Conservation (phyloP, 1,140 invertebrate species). For the Colletes latitarsis region DNA sequence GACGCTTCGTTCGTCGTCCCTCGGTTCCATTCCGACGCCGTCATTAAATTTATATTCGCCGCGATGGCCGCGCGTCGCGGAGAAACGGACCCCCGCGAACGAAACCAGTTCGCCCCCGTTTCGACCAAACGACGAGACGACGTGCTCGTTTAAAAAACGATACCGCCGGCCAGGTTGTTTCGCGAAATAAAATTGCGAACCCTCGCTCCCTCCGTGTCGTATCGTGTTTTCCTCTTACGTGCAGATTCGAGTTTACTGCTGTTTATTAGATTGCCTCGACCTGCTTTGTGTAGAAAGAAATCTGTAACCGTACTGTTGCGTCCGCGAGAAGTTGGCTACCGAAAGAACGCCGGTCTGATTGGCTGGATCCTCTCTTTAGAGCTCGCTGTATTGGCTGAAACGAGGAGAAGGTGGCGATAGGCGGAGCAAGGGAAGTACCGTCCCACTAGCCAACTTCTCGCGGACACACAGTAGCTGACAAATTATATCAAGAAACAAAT, state of each 20-base stretch:
- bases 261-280: not conserved
- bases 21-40: not conserved
- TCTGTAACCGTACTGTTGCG: not conserved
- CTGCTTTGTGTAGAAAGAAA: not conserved
- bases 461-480: too few species aligned
- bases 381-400: too few species aligned
- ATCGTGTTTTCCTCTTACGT: constrained; percentile 24
- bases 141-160: constrained; percentile 22
- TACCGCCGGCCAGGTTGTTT: not conserved
- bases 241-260: not conserved
- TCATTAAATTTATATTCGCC: constrained; percentile 65
- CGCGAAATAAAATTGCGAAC: constrained; percentile 12
- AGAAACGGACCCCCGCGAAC: constrained; percentile 12
- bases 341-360: too few species aligned
- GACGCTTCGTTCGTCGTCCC: not conserved
- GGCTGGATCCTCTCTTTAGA: too few species aligned
- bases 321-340: too few species aligned
- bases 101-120: constrained; percentile 36
- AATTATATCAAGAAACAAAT: too few species aligned
- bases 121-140: constrained; percentile 13
- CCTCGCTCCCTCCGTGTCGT: not conserved
- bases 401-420: too few species aligned
- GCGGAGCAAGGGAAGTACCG: too few species aligned
- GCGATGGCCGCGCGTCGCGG: constrained; percentile 8
- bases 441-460: too few species aligned